Evolutionary conservation across 2,888 invertebrate genomes (phyloP).

Genomic region (Eupithecia subumbrata): DNA sequence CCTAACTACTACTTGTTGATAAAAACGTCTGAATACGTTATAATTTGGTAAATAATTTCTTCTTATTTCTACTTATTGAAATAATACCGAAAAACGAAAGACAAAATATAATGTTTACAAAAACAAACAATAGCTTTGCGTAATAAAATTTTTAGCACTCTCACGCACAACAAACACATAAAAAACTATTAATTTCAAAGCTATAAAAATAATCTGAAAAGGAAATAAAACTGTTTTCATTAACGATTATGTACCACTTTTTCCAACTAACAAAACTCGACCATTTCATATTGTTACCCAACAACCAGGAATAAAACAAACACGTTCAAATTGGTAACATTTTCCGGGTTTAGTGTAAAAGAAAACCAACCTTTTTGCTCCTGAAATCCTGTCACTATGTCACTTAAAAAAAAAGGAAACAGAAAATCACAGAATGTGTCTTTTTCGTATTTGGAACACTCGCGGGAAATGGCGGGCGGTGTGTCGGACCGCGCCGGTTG

Average conservation of each 20-base stretch:
- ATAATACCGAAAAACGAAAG: not conserved
- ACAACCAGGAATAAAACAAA: slow-evolving; percentile 44
- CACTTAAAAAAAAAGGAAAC: slow-evolving; percentile 64
- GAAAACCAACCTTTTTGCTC: slow-evolving; percentile 48
- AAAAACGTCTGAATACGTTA: not conserved
- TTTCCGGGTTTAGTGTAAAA: slow-evolving; percentile 16
- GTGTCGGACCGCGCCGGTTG: slow-evolving; percentile 63
- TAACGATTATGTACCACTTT: slow-evolving; percentile 35
- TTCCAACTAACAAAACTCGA: slow-evolving; percentile 49
- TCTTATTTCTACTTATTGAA: too few relatives aligned
- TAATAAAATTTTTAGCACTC: not conserved
- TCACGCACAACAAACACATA: slow-evolving; percentile 2
- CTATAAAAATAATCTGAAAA: slow-evolving; percentile 6
- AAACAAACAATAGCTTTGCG: not conserved
- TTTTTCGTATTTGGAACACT: slow-evolving; percentile 64
- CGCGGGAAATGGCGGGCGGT: slow-evolving; percentile 59
- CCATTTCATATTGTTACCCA: slow-evolving; percentile 49
- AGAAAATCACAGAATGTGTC: slow-evolving; percentile 57
- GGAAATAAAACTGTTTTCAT: slow-evolving; percentile 35
- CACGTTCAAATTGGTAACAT: slow-evolving; percentile 31
- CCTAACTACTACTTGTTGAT: not conserved
- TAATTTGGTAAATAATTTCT: too few relatives aligned
- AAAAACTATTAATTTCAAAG: not conserved
- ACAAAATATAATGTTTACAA: not conserved
- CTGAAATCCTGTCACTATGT: slow-evolving; percentile 69